A percentile compares a stretch with the other conserved stretches of the same genome.
Conservation (phyloP, 2,113 vertebrate genomes). For the Ciconia boyciana region DNA sequence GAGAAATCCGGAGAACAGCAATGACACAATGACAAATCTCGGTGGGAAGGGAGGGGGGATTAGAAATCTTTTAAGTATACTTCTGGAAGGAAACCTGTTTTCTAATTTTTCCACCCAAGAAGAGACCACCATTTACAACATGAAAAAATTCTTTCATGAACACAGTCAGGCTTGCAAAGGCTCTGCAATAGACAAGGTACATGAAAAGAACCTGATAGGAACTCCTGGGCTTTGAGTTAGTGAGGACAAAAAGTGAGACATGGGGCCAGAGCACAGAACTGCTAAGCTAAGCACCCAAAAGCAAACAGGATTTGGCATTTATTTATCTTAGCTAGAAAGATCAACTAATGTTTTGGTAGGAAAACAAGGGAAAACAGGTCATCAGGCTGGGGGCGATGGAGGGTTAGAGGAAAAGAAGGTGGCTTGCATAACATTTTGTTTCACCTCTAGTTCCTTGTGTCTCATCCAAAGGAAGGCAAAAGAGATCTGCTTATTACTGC, state of each 20-base stretch:
- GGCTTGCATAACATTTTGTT: not conserved
- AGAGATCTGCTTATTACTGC: not conserved
- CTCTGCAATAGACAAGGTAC: rapidly evolving
- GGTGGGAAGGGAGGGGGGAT: not conserved
- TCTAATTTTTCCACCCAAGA: not conserved
- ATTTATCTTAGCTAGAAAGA: not conserved
- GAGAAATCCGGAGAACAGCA: not conserved
- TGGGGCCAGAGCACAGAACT: not conserved
- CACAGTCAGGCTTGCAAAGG: not conserved
- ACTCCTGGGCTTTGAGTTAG: not conserved
- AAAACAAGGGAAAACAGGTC: not conserved
- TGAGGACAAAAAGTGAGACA: not conserved
- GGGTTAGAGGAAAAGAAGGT: not conserved
- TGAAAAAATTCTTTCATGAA: not conserved
- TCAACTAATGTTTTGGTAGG: not conserved
- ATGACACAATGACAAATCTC: not conserved
- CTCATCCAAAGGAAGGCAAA: not conserved
- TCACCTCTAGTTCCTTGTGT: not conserved
- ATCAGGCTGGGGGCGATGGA: not conserved
- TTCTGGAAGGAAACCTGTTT: not conserved
- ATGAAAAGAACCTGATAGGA: not conserved
- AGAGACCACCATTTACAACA: not conserved
- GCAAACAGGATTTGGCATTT: not conserved
- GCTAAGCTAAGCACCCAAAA: not conserved
- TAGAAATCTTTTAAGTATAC: not conserved